These are phyloP conservation scores for Tachyglossus aculeatus DNA, from an alignment of 2,797 vertebrate genomes.

Conservation along the genomic window DNA sequence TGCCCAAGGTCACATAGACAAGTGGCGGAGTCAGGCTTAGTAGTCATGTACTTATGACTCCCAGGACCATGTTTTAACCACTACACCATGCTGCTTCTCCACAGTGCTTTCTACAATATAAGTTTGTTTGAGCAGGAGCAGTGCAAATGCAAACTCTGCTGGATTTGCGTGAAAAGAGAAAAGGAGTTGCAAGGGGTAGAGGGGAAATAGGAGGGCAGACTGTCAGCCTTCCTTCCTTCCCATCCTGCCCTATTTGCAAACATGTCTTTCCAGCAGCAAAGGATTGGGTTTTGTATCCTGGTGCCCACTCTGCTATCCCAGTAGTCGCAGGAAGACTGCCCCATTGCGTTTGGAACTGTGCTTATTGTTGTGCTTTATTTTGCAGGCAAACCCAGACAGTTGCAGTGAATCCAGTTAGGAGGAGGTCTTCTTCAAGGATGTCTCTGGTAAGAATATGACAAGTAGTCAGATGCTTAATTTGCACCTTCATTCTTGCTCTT, in stretches of 20 bases:
- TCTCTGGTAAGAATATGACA: slow-evolving; percentile 85
- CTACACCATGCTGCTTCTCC: too few relatives aligned
- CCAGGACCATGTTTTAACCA: too few relatives aligned
- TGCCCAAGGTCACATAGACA: too few relatives aligned
- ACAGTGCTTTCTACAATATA: too few relatives aligned
- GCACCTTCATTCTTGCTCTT: background rate
- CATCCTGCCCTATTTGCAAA: too few relatives aligned
- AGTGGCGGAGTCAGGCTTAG: too few relatives aligned
- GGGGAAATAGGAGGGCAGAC: background rate
- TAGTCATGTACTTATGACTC: too few relatives aligned
- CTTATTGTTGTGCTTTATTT: slow-evolving; percentile 41
- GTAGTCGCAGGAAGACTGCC: background rate
- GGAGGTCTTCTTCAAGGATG: slow-evolving; percentile 90
- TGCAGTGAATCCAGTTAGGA: slow-evolving; percentile 88
- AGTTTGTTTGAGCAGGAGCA: background rate
- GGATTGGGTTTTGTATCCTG: background rate
- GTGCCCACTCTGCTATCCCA: background rate
- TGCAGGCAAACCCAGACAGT: slow-evolving; percentile 87
- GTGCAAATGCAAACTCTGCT: background rate
- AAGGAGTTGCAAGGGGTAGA: background rate
- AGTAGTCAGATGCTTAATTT: background rate
- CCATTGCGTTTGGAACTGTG: background rate
- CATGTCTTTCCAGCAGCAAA: background rate
- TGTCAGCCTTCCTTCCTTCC: background rate
- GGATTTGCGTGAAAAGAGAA: too few relatives aligned